Percentiles rank a stretch among this genome's conserved stretches.
Conservation (phyloP, 2,888 invertebrate genomes). For the Lamellibrachia satsuma region DNA sequence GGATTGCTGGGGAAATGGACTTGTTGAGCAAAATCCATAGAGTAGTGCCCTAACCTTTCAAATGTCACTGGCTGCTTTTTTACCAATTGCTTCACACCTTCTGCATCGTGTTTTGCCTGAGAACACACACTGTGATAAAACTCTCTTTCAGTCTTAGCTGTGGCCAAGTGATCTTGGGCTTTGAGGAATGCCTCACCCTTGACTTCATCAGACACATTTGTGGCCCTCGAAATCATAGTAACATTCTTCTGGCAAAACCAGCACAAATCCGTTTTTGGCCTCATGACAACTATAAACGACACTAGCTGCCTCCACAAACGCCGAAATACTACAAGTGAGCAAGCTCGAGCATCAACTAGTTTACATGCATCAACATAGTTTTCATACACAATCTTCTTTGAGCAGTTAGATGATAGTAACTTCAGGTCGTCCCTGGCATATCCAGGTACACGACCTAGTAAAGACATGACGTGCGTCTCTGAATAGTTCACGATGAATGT, state of each 20-base stretch:
- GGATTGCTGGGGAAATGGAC: conserved; percentile 34
- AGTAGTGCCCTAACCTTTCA: conserved; percentile 19
- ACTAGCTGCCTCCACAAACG: conserved; percentile 13
- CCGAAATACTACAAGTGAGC: conserved; percentile 8
- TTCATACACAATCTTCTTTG: background rate
- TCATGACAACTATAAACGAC: background rate
- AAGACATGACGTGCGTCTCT: background rate
- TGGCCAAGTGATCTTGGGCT: no score
- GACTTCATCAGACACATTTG: conserved; percentile 20
- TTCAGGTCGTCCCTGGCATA: conserved; percentile 24
- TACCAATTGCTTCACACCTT: no score
- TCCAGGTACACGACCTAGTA: conserved; percentile 29
- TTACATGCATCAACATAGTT: background rate
- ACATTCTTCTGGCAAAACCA: conserved; percentile 24
- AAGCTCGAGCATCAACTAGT: background rate
- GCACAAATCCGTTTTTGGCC: background rate
- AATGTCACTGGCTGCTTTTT: no score
- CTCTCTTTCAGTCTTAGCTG: no score
- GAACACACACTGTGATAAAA: no score
- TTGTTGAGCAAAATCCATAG: conserved; percentile 27
- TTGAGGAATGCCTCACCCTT: background rate
- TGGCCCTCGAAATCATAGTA: background rate
- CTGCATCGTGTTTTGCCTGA: no score
- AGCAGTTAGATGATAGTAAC: conserved; percentile 17
- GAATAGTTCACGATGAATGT: conserved; percentile 25